Evolutionary conservation across 2,797 vertebrate genomes (phyloP), one percentile per base, ranked within the genome.

Genomic region (Bradypus variegatus): DNA sequence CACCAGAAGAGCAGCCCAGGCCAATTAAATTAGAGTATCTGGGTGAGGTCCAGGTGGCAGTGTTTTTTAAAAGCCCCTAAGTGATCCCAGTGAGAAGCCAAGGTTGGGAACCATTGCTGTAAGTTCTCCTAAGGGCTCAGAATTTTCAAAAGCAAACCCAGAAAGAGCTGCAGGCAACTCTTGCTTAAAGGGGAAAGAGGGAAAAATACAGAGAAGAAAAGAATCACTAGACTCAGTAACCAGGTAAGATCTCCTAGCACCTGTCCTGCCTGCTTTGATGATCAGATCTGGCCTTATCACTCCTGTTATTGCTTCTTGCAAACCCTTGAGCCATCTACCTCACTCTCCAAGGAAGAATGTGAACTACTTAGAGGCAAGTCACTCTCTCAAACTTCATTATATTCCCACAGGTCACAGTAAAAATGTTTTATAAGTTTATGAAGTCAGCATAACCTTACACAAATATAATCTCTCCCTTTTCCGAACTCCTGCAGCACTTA

Each of bases 1-100:
- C n/a, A 79, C n/a, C 41, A 53, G 69, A 92, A 48, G 45, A 77
- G 53, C 45, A 67, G 50, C n/a, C 62, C 18, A 33, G 50, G 5
- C 48, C 50, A 94, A 75, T 67, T 70, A 84, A 80, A 76, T 89
- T 67, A 86, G 36, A 85, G 83, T 84, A 38, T 33, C 65, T 79
- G 19, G 45, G 16, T 64, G 62, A 48, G 27, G 53, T 12, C 69
- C 33, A 85, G 9, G 50, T 1, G 11, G 33, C 58, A 82, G 41
- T 73, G 55, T 29, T 70, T 58, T 90, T 88, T 67, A 50, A 33
- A 62, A 91, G 80, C 31, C 77, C 60, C 45, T 25, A 45, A 29
- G 69, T 69, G 62, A 60, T 84, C 87, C n/a, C 65, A 50, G 45
- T 41, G 29, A 62, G 58, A 8, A 67, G 15, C 53, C 86, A 84